Percentiles rank a stretch among this genome's conserved stretches.
Conservation (phyloP, 2,797 vertebrate genomes). For the Rhyacichthys aspro region DNA sequence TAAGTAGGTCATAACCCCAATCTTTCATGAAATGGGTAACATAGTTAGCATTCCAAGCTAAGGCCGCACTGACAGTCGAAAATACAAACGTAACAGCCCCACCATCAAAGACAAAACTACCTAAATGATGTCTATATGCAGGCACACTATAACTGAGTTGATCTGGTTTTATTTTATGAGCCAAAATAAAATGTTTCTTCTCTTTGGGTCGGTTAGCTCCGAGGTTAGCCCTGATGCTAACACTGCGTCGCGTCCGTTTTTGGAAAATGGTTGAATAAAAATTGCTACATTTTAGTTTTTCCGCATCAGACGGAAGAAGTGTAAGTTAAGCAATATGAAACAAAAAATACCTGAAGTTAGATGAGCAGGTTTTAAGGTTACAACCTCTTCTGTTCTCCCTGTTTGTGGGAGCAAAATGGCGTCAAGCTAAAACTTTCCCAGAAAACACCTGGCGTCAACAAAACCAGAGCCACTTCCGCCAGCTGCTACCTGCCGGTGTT, state of each 20-base stretch:
- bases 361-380: slow-evolving; percentile 14
- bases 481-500: slow-evolving; percentile 9
- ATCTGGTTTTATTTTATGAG: neutral
- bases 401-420: slow-evolving; percentile 70
- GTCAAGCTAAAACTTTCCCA: slow-evolving; percentile 60
- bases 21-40: no score
- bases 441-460: slow-evolving; percentile 58
- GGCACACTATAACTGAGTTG: neutral
- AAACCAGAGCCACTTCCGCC: slow-evolving; percentile 43
- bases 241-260: neutral
- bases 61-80: neutral
- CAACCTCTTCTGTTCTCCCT: slow-evolving; percentile 23
- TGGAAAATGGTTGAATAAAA: neutral
- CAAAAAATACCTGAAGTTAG: slow-evolving; percentile 4
- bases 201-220: slow-evolving; percentile 5
- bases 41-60: neutral
- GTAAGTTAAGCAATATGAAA: slow-evolving; percentile 17
- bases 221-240: slow-evolving; percentile 19
- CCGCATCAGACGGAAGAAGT: rapidly evolving
- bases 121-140: no score
- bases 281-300: no score
- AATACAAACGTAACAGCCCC: neutral
- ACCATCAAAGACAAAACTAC: neutral
- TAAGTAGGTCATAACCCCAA: no score
- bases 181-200: neutral